A percentile compares a stretch with the other conserved stretches of the same genome.
Evolutionary conservation across 2,888 invertebrate genomes (phyloP).

Genomic region (Tachystola acroxantha): DNA sequence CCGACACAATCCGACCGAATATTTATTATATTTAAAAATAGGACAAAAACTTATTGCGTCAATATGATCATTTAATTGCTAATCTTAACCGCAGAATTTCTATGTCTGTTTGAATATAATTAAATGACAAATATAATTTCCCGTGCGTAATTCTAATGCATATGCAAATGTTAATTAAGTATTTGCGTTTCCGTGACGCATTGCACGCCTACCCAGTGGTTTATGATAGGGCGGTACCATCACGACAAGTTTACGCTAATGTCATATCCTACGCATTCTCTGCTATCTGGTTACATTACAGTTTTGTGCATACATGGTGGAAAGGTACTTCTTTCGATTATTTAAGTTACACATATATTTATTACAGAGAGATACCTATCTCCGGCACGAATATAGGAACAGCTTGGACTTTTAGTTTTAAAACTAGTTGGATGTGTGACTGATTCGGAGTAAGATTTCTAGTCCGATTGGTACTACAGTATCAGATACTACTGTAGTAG

Average conservation of each 20-base stretch:
- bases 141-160: background rate
- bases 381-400: too few species aligned
- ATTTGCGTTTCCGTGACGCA: slow-evolving; percentile 9
- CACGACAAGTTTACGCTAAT: background rate
- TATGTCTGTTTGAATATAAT: background rate
- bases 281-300: slow-evolving; percentile 3
- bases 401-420: too few species aligned
- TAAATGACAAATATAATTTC: background rate
- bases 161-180: slow-evolving; percentile 1
- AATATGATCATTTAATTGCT: background rate
- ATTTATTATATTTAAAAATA: too few species aligned
- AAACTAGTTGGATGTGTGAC: too few species aligned
- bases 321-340: too few species aligned
- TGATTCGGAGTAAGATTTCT: too few species aligned
- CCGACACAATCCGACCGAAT: too few species aligned
- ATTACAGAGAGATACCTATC: too few species aligned
- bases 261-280: background rate
- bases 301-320: background rate
- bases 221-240: background rate
- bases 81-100: background rate
- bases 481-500: too few species aligned
- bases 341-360: too few species aligned
- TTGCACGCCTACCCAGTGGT: background rate
- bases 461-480: too few species aligned
- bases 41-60: too few species aligned